Evolutionary conservation across 2,113 vertebrate genomes (phyloP), one percentile per base, ranked within the genome.

Genomic region (Vidua chalybeata): DNA sequence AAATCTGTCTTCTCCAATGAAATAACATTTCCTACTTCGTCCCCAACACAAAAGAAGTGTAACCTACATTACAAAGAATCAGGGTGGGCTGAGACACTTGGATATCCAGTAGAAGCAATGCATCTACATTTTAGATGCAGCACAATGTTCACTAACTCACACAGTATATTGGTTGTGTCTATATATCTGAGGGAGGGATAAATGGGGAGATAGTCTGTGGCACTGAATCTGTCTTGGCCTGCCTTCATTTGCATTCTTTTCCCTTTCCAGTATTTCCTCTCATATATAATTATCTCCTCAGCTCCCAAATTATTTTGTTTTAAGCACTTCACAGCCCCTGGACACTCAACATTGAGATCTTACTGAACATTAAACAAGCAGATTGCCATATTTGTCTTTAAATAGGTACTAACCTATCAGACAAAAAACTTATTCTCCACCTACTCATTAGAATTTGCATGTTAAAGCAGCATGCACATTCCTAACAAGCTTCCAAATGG

Each of bases 341-440:
- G 91, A 95, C 85, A 90, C 89, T 64, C 75, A 83, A 78, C 64
- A 95, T 12, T 83, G 89, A 96, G 91, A 95, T 94, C 72, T 91
- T 96, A 87, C 81, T 94, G 92, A 97, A 95, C 96, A 83, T 95
- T 95, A 96, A 96, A 97, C 55, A 95, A 96, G 87, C 49, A 69
- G 90, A 95, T 95, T 95, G 85, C 84, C 89, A 96, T 90, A 91
- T 94, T 96, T 97, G 84, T 89, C 91, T 97, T 97, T 89, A 96
- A 97, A 97, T 46, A 64, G 81, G 37, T 90, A 94, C 87, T 95
- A 94, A 94, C 68, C 89, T 68, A 93, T 84, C 86, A 94, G 76
- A 96, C 33, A 73, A 84, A 92, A 71, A 66, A 41, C 68, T 87
- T 87, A 55, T 54, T 96, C 73, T 85, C 80, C 77, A 91, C 68